Conservation (phyloP, 1,140 invertebrate species). For the Caenorhabditis elegans region DNA sequence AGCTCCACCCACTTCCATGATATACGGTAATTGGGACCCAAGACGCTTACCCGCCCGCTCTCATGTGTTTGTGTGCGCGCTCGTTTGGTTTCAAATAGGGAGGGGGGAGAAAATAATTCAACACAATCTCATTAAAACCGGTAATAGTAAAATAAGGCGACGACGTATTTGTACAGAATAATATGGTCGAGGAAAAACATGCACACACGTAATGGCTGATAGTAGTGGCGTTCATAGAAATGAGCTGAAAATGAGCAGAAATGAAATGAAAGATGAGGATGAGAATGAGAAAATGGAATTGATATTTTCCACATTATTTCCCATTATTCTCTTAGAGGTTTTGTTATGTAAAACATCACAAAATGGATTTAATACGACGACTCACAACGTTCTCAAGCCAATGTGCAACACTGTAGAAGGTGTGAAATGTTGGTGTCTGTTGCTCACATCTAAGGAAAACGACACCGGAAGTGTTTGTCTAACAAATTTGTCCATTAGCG, state of each 20-base stretch:
- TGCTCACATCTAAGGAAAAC: constrained; percentile 19
- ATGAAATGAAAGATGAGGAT: background rate
- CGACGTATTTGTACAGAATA: constrained; percentile 14
- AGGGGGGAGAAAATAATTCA: constrained; percentile 34
- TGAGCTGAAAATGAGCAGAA: background rate
- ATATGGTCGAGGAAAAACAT: constrained; percentile 15
- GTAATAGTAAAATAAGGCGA: background rate
- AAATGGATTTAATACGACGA: background rate
- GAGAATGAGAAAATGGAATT: background rate
- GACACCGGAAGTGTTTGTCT: constrained; percentile 18
- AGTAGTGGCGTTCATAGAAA: constrained; percentile 23
- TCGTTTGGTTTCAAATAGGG: constrained; percentile 21
- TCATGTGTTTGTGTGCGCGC: background rate
- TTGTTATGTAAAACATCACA: background rate
- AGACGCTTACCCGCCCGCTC: background rate
- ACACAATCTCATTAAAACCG: constrained; percentile 30
- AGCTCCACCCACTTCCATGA: constrained; percentile 26
- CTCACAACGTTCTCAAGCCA: background rate
- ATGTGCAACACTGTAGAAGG: background rate
- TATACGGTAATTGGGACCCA: constrained; percentile 11
- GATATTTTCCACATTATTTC: no score
- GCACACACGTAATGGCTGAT: constrained; percentile 5
- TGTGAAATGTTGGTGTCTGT: background rate
- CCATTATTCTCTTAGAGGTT: no score
- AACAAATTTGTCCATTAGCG: constrained; percentile 30